Evolutionary conservation across 2,797 vertebrate species (phyloP), one percentile per base, ranked within the genome.

Genomic region (Danio aesculapii): DNA sequence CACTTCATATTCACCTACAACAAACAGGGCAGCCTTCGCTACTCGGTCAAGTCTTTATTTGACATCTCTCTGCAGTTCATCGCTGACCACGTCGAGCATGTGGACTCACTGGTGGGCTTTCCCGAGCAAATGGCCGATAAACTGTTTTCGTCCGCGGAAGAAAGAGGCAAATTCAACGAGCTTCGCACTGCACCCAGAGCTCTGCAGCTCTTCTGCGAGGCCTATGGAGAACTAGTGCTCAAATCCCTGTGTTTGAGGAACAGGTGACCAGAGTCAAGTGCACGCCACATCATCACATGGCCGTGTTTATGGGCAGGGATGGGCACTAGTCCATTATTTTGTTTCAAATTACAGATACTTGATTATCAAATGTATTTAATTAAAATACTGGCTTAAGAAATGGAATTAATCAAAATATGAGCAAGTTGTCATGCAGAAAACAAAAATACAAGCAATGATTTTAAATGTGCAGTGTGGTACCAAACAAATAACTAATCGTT

Each of bases 1-100:
- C 96, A 97, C 84, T 98, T 98, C 84, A 91, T 97, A 74, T 97
- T 98, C 91, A 98, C 96, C 0, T 98, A 97, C 87, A 98, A 97
- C 0, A 92, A 94, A 21, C 96, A 97, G 86, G 98, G 98, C 1
- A 98, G 95, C 82, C 94, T 98, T 63, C 94, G 96, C 5, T 99
- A 98, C 90, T 95, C 96, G 0, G 94, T 94, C 12, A 98, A 97
- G 82, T 93, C 96, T 13, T 96, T 99, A 47, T 98, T 98, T 90
- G 95, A 95, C 87, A 91, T 98, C 0, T 92, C 94, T 7, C 86
- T 99, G 81, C 90, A 93, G 76, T 98, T 98, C 86, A 95, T 99
- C 39, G 96, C 95, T 30, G 95, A 96, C 89, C 97, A 98, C 44
- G 94, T 98, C 30, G 95, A 98, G 81, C 94, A 96, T 75, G 94